Base-by-base conservation (phyloP, 2,888 invertebrate genomes). In the Clanis bilineata region DNA sequence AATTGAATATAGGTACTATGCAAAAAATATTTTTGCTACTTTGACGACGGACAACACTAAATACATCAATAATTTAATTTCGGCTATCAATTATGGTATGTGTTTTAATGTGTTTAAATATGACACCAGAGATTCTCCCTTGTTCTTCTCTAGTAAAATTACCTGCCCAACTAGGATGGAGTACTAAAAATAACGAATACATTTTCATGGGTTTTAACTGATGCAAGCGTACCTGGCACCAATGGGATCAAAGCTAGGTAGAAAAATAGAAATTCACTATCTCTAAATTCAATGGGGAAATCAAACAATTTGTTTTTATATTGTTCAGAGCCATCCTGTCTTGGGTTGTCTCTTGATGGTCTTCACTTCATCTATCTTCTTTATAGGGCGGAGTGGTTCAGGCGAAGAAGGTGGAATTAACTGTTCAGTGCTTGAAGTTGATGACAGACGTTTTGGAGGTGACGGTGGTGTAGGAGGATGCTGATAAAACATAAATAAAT, bases 291-390 rank as follows among this genome's bases (percentile, higher is more conserved):
- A 36, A 36, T 10, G 23, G n/a, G 23, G 25, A 23, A n/a, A 23
- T 25, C 12, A 47, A 25, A n/a, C 58, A 43, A 61, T 36, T 7
- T 43, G 6, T 21, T 15, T 9, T n/a, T 22, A 38, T 28, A 6
- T 7, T 45, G 5, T 58, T 64, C 89, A 94, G 23, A 95, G 85
- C 94, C 95, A 95, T 12, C 94, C 94, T 59, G 92, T 93, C 78
- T 93, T 94, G 0, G 93, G 93, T 65, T 93, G 93, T 60, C 93
- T 76, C 71, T 91, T 94, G 64, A 93, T 90, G 0, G 93, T 93
- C 61, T 88, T 93, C 44, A 93, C 87, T 7, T 93, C 94, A 1
- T 93, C 93, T 5, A 94, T 79, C 66, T 91, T 92, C 70, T 90
- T 85, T 0, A 69, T 74, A 0, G 90, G 79, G 38, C 87, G 80